Evolutionary conservation across 2,888 invertebrate species (phyloP), one percentile per base, ranked within the genome.

Genomic region (Andrena trimmerana): DNA sequence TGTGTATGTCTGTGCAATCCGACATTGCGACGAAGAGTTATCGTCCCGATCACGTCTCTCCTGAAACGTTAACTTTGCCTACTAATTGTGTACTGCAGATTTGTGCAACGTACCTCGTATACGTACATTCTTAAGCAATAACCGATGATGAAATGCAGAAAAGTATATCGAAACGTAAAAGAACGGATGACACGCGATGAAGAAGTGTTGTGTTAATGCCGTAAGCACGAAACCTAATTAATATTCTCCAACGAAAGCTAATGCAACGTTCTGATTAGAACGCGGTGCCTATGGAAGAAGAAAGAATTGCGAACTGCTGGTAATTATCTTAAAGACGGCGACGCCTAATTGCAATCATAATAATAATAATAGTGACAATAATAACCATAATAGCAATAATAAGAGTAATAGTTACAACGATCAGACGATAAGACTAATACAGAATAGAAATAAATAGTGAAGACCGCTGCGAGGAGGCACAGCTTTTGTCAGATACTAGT

Each of bases 361-460:
- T 85, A 72, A 68, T 67, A 78, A 63, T 86, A 67, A 71, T 71
- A 80, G 16, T 76, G 77, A 77, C 67, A 77, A 62, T 54, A 77
- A 66, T 60, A 74, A 42, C 42, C 42, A 13, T 42, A 42, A 66
- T 76, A 74, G 65, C 68, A 78, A 74, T 73, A 33, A 75, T 86
- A 78, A 60, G 77, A 71, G 71, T 70, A 73, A 66, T 70, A 57
- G 68, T 57, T 52, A 72, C 54, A 31, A 33, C 16, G 65, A 84
- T 62, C 36, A 33, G 69, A 27, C 66, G 69, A 69, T 59, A 77
- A 68, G 78, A 68, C n/a, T 62, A 74, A 60, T 79, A 81, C 31
- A 48, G 48, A 71, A 70, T 69, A 66, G 77, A 80, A 88, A 89
- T 89, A 89, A 90, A 90, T 90, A 90, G 80, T 85, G 68, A 80